Conservation (phyloP, 2,888 invertebrate species). For the Clitarchus hookeri region DNA sequence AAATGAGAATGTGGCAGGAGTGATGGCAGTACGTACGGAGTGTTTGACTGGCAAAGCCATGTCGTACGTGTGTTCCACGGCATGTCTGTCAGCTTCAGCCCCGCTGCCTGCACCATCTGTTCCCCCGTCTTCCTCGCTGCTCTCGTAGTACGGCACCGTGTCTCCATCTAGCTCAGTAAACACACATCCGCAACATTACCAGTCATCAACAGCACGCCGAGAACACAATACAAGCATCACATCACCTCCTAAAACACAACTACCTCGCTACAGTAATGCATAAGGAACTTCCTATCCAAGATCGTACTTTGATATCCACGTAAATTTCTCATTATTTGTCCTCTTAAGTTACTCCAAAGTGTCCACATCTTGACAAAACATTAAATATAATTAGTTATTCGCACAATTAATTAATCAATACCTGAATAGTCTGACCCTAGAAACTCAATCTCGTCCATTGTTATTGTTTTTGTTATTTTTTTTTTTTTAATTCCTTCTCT, state of each 20-base stretch:
- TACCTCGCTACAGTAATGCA: not conserved
- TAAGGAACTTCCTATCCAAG: not conserved
- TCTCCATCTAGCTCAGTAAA: not conserved
- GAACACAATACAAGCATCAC: not conserved
- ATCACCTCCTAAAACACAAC: not conserved
- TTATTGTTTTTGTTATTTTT: constrained; percentile 12
- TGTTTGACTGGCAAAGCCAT: constrained; percentile 35
- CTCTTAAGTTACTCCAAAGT: constrained; percentile 35
- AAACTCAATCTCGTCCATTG: constrained; percentile 17
- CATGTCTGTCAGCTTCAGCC: not conserved
- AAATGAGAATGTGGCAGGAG: no score
- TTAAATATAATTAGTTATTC: not conserved
- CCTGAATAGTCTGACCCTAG: constrained; percentile 8
- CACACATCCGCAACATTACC: not conserved
- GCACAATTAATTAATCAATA: constrained; percentile 11
- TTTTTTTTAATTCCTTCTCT: not conserved
- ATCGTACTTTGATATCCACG: constrained; percentile 33
- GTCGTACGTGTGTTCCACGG: constrained; percentile 32
- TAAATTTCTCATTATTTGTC: constrained; percentile 36
- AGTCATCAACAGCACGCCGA: not conserved
- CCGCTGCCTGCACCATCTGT: not conserved
- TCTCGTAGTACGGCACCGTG: constrained; percentile 3
- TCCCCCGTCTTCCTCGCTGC: not conserved
- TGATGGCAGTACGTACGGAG: constrained; percentile 23
- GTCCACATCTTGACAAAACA: constrained; percentile 29